These are phyloP conservation scores for Capreolus pygargus DNA, from an alignment of 2,113 vertebrate species.

Conservation along the genomic window DNA sequence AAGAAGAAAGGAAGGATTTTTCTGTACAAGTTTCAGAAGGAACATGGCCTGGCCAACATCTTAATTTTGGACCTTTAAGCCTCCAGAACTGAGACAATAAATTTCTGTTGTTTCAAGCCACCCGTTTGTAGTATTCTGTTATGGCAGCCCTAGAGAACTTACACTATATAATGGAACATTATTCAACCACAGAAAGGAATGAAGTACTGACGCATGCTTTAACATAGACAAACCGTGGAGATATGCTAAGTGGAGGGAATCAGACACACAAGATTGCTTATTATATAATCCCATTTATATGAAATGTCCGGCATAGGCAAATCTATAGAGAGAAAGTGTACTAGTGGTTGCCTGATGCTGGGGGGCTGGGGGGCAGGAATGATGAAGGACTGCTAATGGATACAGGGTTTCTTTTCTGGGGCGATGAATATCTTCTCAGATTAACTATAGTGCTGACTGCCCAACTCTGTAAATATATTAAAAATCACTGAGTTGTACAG, in stretches of 20 bases:
- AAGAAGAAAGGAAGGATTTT: background rate
- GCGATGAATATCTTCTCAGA: slow-evolving; percentile 21
- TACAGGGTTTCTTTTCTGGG: background rate
- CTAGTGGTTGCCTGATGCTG: background rate
- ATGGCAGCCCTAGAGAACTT: background rate
- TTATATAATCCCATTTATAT: background rate
- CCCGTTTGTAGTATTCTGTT: background rate
- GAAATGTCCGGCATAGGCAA: background rate
- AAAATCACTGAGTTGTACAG: background rate
- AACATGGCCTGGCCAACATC: background rate
- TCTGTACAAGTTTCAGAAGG: background rate
- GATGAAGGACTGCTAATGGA: background rate
- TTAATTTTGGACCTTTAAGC: background rate
- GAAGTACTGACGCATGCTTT: background rate
- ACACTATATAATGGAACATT: background rate
- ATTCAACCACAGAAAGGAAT: slow-evolving; percentile 23
- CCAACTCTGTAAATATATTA: background rate
- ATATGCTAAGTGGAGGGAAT: background rate
- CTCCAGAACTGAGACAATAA: background rate
- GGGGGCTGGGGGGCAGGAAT: background rate
- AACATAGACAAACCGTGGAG: background rate
- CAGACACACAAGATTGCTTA: background rate
- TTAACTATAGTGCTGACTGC: background rate
- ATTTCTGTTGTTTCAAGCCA: background rate
- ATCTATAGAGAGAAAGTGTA: background rate